These are phyloP conservation scores for Exaiptasia diaphana DNA, from an alignment of 64 coral and sea anemone genomes.

Conservation along the genomic window DNA sequence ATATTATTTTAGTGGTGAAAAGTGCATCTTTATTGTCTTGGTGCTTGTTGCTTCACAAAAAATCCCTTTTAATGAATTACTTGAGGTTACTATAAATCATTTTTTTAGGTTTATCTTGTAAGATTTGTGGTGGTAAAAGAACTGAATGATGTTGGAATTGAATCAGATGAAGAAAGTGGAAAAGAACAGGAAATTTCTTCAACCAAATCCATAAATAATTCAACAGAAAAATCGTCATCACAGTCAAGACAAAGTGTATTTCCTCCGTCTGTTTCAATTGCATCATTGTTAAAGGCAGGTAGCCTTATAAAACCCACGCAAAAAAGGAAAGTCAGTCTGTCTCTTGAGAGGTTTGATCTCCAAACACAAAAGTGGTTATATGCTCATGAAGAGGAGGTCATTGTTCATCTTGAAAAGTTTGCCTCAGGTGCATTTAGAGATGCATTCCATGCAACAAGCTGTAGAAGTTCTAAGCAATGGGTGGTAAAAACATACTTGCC, in stretches of 20 bases:
- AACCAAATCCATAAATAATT: neutral
- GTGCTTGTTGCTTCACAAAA: no score
- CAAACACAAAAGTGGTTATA: conserved; percentile 36
- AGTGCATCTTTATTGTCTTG: no score
- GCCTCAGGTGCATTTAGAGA: conserved; percentile 64
- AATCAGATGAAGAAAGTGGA: neutral
- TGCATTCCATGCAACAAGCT: conserved; percentile 29
- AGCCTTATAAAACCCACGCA: conserved; percentile 52
- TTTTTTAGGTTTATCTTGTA: conserved; percentile 44
- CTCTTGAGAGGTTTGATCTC: conserved; percentile 66
- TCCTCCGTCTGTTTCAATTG: conserved; percentile 70
- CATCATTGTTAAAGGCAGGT: conserved; percentile 53
- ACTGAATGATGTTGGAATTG: neutral
- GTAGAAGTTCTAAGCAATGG: conserved; percentile 40
- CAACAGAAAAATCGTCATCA: conserved; percentile 10
- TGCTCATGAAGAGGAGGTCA: conserved; percentile 9
- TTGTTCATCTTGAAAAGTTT: conserved; percentile 45
- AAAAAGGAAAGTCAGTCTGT: conserved; percentile 24
- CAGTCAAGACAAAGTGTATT: conserved; percentile 40
- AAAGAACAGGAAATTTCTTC: neutral
- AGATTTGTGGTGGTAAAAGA: conserved; percentile 43
- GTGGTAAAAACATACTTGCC: conserved; percentile 78
- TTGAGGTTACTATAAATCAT: no score
- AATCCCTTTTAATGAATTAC: no score
- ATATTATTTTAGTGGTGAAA: no score